A percentile compares a stretch with the other conserved stretches of the same genome.
These are phyloP conservation scores for Porites evermanni DNA, from an alignment of 92 coral and sea anemone species.

Conservation along the genomic window DNA sequence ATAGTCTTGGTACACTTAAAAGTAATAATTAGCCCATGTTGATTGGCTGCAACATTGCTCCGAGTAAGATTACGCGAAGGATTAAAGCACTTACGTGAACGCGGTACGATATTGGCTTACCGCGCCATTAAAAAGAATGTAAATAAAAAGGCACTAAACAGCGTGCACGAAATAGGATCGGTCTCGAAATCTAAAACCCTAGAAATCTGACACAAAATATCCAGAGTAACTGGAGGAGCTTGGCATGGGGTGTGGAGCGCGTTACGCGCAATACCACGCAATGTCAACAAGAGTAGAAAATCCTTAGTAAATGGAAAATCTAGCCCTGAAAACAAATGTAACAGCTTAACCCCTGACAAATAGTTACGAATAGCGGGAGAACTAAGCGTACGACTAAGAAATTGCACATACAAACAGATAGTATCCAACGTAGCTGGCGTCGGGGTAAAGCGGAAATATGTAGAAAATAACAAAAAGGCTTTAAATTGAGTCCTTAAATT, in stretches of 20 bases:
- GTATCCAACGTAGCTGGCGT: not conserved
- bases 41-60: not conserved
- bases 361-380: no score
- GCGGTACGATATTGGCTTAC: constrained; percentile 2
- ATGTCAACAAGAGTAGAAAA: not conserved
- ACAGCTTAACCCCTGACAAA: not conserved
- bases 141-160: not conserved
- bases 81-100: not conserved
- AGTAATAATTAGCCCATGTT: not conserved
- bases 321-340: not conserved
- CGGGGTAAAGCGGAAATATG: not conserved
- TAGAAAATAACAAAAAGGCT: not conserved
- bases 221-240: no score
- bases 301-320: not conserved
- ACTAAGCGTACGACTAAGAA: not conserved
- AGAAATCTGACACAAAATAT: not conserved
- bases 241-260: not conserved
- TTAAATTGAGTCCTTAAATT: not conserved
- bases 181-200: not conserved
- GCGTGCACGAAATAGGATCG: no score
- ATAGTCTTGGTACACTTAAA: not conserved
- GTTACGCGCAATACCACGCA: constrained; percentile 12
- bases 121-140: constrained; percentile 32
- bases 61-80: constrained; percentile 22
- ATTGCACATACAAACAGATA: not conserved